A percentile compares a stretch with the other conserved stretches of the same genome.
phyloP scores from a whole-genome alignment of 2,797 vertebrate genomes.

The Mycteria americana region DNA sequence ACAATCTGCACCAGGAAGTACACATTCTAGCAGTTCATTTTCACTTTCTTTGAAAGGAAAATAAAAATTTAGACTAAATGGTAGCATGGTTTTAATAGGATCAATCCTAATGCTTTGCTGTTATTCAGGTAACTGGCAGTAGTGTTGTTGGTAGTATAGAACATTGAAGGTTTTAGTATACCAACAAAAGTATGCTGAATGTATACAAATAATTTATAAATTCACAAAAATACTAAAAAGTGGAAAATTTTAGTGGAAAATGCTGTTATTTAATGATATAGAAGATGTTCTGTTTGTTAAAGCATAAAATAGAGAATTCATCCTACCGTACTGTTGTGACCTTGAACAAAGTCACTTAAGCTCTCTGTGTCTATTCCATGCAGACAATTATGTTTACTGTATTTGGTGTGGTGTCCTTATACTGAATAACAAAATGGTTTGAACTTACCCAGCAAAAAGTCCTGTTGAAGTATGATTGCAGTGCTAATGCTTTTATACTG shows the following conservation, averaged over 20 bases:
- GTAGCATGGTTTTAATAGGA: not conserved
- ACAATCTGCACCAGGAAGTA: not conserved
- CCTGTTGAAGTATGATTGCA: not conserved
- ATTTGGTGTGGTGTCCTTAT: not conserved
- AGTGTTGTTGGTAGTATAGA: not conserved
- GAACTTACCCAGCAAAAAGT: not conserved
- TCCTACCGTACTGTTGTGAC: not conserved
- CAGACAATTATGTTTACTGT: not conserved
- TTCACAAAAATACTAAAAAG: not conserved
- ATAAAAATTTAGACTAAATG: not conserved
- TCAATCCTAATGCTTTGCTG: not conserved
- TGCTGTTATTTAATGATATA: not conserved
- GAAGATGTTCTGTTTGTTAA: not conserved
- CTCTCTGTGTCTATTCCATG: not conserved
- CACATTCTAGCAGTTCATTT: not conserved
- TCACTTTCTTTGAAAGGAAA: not conserved
- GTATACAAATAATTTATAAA: not conserved
- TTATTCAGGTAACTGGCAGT: not conserved
- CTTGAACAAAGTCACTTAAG: not conserved
- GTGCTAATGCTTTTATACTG: not conserved
- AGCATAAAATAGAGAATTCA: not conserved
- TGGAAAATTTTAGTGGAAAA: not conserved
- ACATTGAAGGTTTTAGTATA: not conserved
- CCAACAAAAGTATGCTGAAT: not conserved
- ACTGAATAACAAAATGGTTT: not conserved